Base-by-base conservation (phyloP, 1,140 invertebrate species). In the Brachystomella parvula region DNA sequence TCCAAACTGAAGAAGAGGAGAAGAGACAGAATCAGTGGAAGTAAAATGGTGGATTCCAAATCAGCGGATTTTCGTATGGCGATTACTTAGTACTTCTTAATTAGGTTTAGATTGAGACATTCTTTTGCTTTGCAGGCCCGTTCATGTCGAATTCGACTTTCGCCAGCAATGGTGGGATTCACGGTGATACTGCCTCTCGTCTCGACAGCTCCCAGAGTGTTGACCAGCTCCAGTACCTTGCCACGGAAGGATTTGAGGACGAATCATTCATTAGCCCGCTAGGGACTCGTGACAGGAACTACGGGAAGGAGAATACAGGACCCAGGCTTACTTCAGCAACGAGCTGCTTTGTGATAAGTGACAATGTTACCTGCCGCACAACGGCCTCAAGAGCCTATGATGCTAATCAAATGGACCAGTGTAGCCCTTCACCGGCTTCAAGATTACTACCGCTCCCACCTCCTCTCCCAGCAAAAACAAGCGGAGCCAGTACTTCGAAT, bases 31-130 rank as follows among this genome's bases (percentile, higher is more conserved):
- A 26, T 12, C 12, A 53, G 58, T 19, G 33, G 65, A 33, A 65
- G 32, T 39, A 69, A 67, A 67, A 63, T 68, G 49, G 39, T 72
- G 0, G 71, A 71, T 47, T 68, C 67, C 1, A 69, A 68, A 44
- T 67, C 61, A 1, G 63, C 33, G 28, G 67, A 72, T 63, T 69
- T 72, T 56, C 67, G 71, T 72, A 67, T 67, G 47, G 30, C 12
- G 26, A 60, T 33, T 3, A 6, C 44, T 15, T 63, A 28, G 6
- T 28, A 53, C 17, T 64, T 53, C 39, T 53, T 65, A 62, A 49
- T 47, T 32, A 63, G 30, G 31, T 60, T 47, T 2, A 62, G 28
- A 35, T 39, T 0, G 17, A 32, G 2, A n/a, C n/a, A n/a, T 53
- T 35, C 12, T 6, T 35, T 31, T 65, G 28, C 1, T 2, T 39